Evolutionary conservation across 2,888 invertebrate genomes (phyloP).

Genomic region (Eupithecia dodoneata): DNA sequence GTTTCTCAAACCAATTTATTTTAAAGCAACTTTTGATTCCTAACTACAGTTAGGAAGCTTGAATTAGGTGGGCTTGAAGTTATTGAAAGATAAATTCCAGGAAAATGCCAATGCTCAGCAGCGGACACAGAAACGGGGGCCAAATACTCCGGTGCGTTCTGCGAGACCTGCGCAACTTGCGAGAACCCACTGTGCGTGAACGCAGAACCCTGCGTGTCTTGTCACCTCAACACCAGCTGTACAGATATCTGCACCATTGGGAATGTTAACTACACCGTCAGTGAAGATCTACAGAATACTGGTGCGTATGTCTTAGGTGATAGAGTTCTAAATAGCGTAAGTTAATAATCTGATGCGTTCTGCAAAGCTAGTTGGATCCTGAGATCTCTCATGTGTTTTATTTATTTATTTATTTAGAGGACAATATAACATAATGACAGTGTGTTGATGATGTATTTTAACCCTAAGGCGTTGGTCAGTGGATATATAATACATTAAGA

Average conservation of each 20-base stretch:
- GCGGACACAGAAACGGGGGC: conserved; percentile 55
- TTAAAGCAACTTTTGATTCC: no score
- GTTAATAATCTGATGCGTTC: neutral
- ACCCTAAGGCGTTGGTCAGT: no score
- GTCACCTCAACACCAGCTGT: conserved; percentile 68
- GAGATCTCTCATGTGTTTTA: no score
- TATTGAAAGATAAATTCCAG: conserved; percentile 50
- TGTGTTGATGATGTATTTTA: no score
- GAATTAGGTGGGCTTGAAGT: no score
- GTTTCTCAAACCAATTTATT: no score
- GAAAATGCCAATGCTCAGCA: conserved; percentile 67
- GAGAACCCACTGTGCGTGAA: conserved; percentile 77
- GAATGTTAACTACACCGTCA: conserved; percentile 69
- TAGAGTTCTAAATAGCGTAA: neutral
- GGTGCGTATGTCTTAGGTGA: conserved; percentile 44
- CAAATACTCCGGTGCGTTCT: conserved; percentile 76
- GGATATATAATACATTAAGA: no score
- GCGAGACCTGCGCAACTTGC: conserved; percentile 80
- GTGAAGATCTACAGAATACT: conserved; percentile 49
- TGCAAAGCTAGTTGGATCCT: neutral
- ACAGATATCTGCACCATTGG: conserved; percentile 65
- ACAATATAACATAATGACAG: no score
- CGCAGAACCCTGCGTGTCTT: conserved; percentile 77
- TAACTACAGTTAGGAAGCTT: no score
- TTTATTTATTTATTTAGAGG: no score